Evolutionary conservation across 2,888 invertebrate species (phyloP), one percentile per base, ranked within the genome.

Genomic region (Tipula lateralis): DNA sequence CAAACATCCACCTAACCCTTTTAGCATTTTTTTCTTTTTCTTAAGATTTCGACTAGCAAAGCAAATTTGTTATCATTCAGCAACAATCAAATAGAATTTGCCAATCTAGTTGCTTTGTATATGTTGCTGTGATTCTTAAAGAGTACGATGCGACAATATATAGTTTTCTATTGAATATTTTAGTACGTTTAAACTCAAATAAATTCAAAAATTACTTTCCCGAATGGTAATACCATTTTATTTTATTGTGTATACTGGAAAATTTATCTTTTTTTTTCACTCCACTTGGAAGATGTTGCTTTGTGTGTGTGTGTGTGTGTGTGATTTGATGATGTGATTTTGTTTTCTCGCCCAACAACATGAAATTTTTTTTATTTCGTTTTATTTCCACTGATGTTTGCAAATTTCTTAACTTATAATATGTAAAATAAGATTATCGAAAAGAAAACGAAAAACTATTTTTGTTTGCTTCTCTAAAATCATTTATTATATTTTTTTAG

Each of bases 401-500:
- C 66, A 66, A 66, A 66, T 66, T 66, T 66, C 66, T 66, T 66
- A 66, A 66, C 66, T 66, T 66, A 19, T n/a, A n/a, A 5, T 66
- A 24, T 66, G n/a, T 66, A 66, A 66, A 66, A 66, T 66, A 24
- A 66, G 66, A 66, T 66, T 66, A 66, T 66, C 66, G 19, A 66
- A 24, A 66, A 66, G 66, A 66, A 66, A 66, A 66, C 66, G 19
- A 24, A 66, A 66, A 66, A 66, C 66, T 66, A 66, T 66, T 24
- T 50, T 44, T 44, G 9, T 36, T 12, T 44, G 4, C 16, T 44
- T 44, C 6, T 66, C 66, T 66, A 66, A 66, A 66, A 66, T 66
- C 66, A 66, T 66, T 66, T 66, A 66, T 66, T 66, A 66, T 66
- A 66, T 66, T 66, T 66, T 44, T 66, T 66, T 66, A 66, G 66